Percentiles rank a stretch among this genome's conserved stretches.
These are phyloP conservation scores for Casuarius casuarius DNA, from an alignment of 2,113 vertebrate genomes.

Conservation along the genomic window DNA sequence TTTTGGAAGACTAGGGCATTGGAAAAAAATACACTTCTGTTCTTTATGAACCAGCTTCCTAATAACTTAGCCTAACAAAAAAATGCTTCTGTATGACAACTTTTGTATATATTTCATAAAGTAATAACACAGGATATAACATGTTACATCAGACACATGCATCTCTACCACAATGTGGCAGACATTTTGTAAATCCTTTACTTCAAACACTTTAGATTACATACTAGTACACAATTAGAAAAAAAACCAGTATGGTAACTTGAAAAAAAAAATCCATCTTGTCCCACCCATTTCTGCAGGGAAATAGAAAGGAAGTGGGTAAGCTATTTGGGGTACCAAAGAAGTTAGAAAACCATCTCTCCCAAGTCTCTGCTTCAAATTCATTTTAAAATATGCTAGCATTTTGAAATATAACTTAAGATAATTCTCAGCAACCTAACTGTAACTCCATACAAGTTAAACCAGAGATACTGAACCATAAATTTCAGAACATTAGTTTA, in stretches of 20 bases:
- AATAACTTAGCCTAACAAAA: background rate
- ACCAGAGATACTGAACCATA: background rate
- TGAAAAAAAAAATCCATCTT: background rate
- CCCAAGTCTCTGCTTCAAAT: background rate
- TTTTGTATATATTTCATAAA: background rate
- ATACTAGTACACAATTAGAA: background rate
- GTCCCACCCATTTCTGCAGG: background rate
- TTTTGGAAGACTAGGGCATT: background rate
- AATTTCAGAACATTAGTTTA: background rate
- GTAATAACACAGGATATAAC: background rate
- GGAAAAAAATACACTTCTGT: background rate
- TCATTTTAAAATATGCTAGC: background rate
- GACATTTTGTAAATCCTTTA: background rate
- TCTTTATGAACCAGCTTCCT: background rate
- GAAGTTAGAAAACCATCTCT: background rate
- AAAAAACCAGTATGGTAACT: background rate
- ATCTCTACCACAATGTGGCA: background rate
- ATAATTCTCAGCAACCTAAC: background rate
- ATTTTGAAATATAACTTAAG: background rate
- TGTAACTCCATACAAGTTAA: background rate
- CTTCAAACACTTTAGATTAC: background rate
- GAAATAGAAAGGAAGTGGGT: background rate
- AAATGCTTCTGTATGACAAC: fast-evolving
- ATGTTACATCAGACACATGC: background rate
- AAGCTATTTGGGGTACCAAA: background rate